Conservation (phyloP, 2,888 invertebrate species). For the Acanthosepion lycidas region DNA sequence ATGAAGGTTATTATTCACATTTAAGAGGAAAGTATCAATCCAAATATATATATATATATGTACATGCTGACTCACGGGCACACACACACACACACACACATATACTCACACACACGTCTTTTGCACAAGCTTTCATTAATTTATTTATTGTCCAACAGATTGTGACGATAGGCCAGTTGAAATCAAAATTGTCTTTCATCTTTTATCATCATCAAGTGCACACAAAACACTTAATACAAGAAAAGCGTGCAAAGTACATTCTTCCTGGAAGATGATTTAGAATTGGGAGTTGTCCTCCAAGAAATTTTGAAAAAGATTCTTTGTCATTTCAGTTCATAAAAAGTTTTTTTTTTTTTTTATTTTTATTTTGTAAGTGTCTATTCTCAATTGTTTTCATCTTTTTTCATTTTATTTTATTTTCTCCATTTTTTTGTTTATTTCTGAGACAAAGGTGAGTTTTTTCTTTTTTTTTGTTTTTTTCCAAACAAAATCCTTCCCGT, state of each 20-base stretch:
- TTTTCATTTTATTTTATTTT: neutral
- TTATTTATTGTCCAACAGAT: constrained; percentile 6
- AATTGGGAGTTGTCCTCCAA: neutral
- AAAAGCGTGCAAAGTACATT: constrained; percentile 12
- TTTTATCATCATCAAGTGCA: neutral
- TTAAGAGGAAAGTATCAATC: neutral
- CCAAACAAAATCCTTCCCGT: neutral
- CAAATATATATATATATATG: neutral
- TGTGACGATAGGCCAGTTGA: constrained; percentile 18
- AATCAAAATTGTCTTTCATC: neutral
- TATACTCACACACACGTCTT: neutral
- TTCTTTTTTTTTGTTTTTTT: neutral
- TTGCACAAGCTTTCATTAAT: neutral
- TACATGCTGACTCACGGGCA: too few species aligned
- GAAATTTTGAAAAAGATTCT: neutral
- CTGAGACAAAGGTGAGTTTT: neutral
- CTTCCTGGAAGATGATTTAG: constrained; percentile 33
- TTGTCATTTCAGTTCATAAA: neutral
- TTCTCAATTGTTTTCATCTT: neutral
- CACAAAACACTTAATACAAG: neutral
- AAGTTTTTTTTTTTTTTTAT: neutral
- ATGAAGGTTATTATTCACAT: neutral
- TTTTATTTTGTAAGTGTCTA: neutral
- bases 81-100: neutral
- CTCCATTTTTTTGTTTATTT: neutral